These are phyloP conservation scores for Adelges cooleyi DNA, from an alignment of 1,140 invertebrate genomes.

Conservation along the genomic window DNA sequence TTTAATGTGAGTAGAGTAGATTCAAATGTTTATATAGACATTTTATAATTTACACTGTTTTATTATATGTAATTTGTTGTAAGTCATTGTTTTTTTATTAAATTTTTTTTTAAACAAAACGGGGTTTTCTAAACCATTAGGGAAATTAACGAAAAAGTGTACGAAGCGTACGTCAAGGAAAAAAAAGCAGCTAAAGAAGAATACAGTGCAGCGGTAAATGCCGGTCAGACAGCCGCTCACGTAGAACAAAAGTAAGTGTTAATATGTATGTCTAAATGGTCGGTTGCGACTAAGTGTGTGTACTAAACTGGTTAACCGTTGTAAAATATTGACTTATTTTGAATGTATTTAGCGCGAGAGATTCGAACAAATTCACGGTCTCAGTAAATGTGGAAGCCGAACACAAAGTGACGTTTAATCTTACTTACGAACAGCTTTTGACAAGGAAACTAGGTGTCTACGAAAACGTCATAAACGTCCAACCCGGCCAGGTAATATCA, in stretches of 20 bases:
- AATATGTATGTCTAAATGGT: neutral
- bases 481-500: slow-evolving; percentile 42
- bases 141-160: slow-evolving; percentile 44
- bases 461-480: slow-evolving; percentile 49
- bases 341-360: slow-evolving; percentile 42
- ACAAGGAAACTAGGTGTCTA: slow-evolving; percentile 45
- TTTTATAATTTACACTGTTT: neutral
- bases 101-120: neutral
- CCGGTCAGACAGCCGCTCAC: slow-evolving; percentile 49
- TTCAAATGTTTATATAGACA: neutral
- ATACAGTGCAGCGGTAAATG: slow-evolving; percentile 47
- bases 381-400: slow-evolving; percentile 49
- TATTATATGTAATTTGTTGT: neutral
- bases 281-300: neutral
- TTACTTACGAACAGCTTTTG: slow-evolving; percentile 54
- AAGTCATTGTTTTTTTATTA: neutral
- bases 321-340: neutral
- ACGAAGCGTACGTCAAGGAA: slow-evolving; percentile 46
- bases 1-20: slow-evolving; percentile 43
- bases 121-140: slow-evolving; percentile 33
- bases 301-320: neutral
- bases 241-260: slow-evolving; percentile 43
- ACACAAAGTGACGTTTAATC: slow-evolving; percentile 47
- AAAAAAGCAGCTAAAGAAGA: slow-evolving; percentile 52
- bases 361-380: slow-evolving; percentile 52